Evolutionary conservation across 2,888 invertebrate genomes (phyloP), one percentile per base, ranked within the genome.

Genomic region (Aphrophora alni): DNA sequence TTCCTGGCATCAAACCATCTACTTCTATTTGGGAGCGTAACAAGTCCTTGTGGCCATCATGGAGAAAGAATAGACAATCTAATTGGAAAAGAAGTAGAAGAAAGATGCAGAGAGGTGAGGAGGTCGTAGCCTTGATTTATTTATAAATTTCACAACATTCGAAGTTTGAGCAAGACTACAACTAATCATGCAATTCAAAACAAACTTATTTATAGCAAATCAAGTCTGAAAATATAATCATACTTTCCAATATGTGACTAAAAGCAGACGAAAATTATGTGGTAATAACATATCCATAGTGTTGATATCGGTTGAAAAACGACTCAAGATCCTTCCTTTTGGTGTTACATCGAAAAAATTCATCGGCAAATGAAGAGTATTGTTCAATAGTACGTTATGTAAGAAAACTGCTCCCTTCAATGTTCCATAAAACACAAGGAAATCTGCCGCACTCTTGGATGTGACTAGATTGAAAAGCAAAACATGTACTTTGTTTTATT

Each of bases 301-400:
- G 88, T 94, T 93, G 85, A 94, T 89, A 88, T 94, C 81, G 59
- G 78, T 81, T 25, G 72, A 70, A 69, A 81, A 81, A 10, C 75
- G 78, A 68, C 75, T 81, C 59, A 78, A 71, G 21, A 81, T 78
- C 28, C 81, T 59, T 26, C 81, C 81, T 14, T 69, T 25, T 7
- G 95, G 95, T 86, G 95, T 95, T 86, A 94, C 93, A 89, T 95
- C 95, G 91, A 93, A 95, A 91, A 94, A 95, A 87, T 92, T 91
- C 89, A 91, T 89, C 81, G 94, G 93, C 85, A 92, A 92, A 87
- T 91, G 91, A 86, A 95, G 89, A 87, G 93, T 91, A 87, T 92
- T 91, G 85, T 87, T 87, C 85, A 95, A 90, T 33, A 77, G 70
- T 24, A 51, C 33, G 17, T 76, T 26, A 87, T 94, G 94, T 84